phyloP scores from a whole-genome alignment of 2,888 invertebrate species.

The Lepidocyrtoides sp. region DNA sequence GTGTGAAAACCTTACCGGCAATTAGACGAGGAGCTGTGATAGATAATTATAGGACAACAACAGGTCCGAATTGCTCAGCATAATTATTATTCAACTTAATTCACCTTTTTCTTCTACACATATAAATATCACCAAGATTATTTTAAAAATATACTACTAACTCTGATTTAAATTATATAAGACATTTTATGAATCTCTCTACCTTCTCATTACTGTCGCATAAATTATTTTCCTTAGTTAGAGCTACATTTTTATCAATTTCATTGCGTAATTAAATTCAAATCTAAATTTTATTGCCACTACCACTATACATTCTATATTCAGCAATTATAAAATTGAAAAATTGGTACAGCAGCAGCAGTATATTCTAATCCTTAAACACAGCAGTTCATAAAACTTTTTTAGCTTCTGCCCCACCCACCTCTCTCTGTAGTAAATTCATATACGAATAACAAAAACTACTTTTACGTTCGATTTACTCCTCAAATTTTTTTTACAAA shows the following conservation, averaged over 20 bases:
- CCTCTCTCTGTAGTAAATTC: slow-evolving; percentile 16
- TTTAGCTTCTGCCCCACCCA: slow-evolving; percentile 28
- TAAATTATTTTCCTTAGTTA: slow-evolving; percentile 33
- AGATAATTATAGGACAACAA: slow-evolving; percentile 95
- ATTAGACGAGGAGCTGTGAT: slow-evolving; percentile 93
- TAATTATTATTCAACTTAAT: background rate
- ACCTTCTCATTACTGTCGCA: slow-evolving; percentile 36
- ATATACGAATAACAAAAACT: background rate
- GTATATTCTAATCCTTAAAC: slow-evolving; percentile 6
- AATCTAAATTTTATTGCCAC: slow-evolving; percentile 8
- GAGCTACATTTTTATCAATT: slow-evolving; percentile 45
- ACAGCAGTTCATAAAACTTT: slow-evolving; percentile 15
- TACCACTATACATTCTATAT: background rate
- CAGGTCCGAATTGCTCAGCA: slow-evolving; percentile 89
- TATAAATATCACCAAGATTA: slow-evolving; percentile 30
- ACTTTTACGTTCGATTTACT: background rate
- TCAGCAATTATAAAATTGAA: slow-evolving; percentile 6
- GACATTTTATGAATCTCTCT: background rate
- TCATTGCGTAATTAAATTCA: slow-evolving; percentile 31
- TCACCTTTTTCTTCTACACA: slow-evolving; percentile 1
- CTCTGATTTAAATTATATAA: background rate
- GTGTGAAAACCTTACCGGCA: slow-evolving; percentile 93
- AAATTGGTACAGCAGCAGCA: background rate
- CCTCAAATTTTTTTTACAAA: background rate
- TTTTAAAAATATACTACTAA: slow-evolving; percentile 20